Base-by-base conservation (phyloP, 2,113 vertebrate species). In the Scortum barcoo region DNA sequence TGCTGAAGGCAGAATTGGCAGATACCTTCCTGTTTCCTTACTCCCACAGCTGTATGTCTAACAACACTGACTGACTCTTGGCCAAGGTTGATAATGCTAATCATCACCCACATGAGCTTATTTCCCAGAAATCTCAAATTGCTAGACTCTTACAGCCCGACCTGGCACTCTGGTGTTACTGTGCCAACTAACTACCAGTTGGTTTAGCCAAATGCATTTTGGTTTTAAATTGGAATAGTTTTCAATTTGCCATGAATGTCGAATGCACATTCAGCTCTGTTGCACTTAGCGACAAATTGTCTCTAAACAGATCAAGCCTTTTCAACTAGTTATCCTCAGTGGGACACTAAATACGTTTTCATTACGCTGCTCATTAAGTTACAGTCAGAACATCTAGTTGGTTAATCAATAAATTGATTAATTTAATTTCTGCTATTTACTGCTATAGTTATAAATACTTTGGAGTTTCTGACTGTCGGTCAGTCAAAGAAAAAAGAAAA, bases 11-110 rank as follows among this genome's bases (percentile, higher is more conserved):
- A 83, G 53, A 54, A 24, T 83, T 88, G 80, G 85, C 78, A 78
- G 63, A 80, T 72, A 54, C 65, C 24, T 28, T 57, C 57, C 61
- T 80, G 24, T 38, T 10, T 75, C 51, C 60, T 61, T n/a, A 73
- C 78, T 86, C 74, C 71, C 78, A 83, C 84, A 74, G 57, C 74
- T 61, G 68, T 72, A 73, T 16, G 30, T 87, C 74, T 73, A 30
- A 74, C 58, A 75, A 6, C 13, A 60, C 40, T 7, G 44, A 76
- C 71, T 83, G 78, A 74, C 74, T 79, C 72, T 53, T 16, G 60
- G 69, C 76, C 74, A 86, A 78, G 79, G 62, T 79, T 84, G 80
- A 80, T 85, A 46, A 82, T 87, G 71, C 76, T 87, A 78, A 87
- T 81, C 58, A 80, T 82, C 48, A 82, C 83, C 22, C 26, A 71